Evolutionary conservation across 2,888 invertebrate species (phyloP), one percentile per base, ranked within the genome.

Genomic region (Eristalis intricaria): DNA sequence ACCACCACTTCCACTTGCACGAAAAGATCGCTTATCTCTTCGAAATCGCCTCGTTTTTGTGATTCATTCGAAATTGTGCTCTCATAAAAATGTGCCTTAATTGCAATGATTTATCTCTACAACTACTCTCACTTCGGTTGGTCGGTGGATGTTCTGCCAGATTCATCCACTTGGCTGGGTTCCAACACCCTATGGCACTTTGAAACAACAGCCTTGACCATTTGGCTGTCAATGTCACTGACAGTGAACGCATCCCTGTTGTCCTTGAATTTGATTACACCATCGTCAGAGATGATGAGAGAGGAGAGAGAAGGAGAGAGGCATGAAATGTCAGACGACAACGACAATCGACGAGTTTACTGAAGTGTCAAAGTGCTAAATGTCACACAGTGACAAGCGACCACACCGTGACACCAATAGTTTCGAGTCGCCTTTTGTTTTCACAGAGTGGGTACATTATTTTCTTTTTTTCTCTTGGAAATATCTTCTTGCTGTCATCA

Each of bases 201-300:
- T 19, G 19, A 19, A 50, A 60, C 60, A 56, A 60, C 60, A 60
- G 60, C 60, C 60, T 29, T 60, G 60, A 60, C 60, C 23, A 7
- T 50, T n/a, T n/a, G 8, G n/a, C 19, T 64, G 64, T 38, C 65
- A 66, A 66, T 29, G 26, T 19, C 75, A 58, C 40, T 74, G 74
- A 56, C 56, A 74, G 38, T 65, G 23, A 50, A 26, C 65, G 5
- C 74, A 26, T 60, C 60, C 26, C 60, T 8, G 0, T 23, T n/a
- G 56, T 35, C 64, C 64, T 74, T 74, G 50, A 38, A 23, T 26
- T 26, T 19, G 60, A 13, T 26, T 23, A 26, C 23, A 15, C 19
- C 19, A 19, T 50, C 50, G 19, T n/a, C n/a, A 19, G 5, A 19
- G 19, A 43, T 1, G 19, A 19, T 7, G 50, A 19, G 50, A 50